Evolutionary conservation across 2,888 invertebrate genomes (phyloP), one percentile per base, ranked within the genome.

Genomic region (Lasioglossum figueresi): DNA sequence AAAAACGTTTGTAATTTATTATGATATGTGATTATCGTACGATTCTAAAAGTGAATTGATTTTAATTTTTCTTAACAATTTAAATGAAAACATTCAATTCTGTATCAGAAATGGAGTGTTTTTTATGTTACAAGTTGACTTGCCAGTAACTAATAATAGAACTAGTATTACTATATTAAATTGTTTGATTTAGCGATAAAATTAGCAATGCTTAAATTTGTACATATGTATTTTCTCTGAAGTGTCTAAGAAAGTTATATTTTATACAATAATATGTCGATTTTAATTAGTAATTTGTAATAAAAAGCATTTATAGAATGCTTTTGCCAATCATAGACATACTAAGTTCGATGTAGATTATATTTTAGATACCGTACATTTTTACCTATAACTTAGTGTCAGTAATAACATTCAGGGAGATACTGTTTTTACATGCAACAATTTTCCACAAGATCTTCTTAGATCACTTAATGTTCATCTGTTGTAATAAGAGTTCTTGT

Each of bases 111-210:
- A 27, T 59, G 16, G 59, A 27, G 59, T 59, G 59, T 27, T 59
- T 59, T 59, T 56, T 56, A 56, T 56, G n/a, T 56, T 12, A 56
- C 56, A 56, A 56, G 12, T 56, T 56, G 56, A 56, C 4, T 12
- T 56, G 56, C 56, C n/a, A n/a, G 56, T 56, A 56, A 56, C n/a
- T 56, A n/a, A 56, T 56, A 56, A 56, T 56, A 56, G 56, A 56
- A 56, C 56, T 56, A 56, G n/a, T 56, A 56, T 56, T n/a, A 56
- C 56, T 56, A 56, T 56, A n/a, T 43, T 43, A 56, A 56, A 56
- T 56, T n/a, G 56, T 1, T 56, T 56, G 56, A 56, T n/a, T 56
- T 56, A 56, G 56, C n/a, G 12, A n/a, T 56, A 12, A 10, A 3
- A n/a, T 52, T 52, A 52, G n/a, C 10, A 52, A 52, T 23, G n/a